These are phyloP conservation scores for Calephelis virginiensis DNA, from an alignment of 1,140 invertebrate genomes.

Conservation along the genomic window DNA sequence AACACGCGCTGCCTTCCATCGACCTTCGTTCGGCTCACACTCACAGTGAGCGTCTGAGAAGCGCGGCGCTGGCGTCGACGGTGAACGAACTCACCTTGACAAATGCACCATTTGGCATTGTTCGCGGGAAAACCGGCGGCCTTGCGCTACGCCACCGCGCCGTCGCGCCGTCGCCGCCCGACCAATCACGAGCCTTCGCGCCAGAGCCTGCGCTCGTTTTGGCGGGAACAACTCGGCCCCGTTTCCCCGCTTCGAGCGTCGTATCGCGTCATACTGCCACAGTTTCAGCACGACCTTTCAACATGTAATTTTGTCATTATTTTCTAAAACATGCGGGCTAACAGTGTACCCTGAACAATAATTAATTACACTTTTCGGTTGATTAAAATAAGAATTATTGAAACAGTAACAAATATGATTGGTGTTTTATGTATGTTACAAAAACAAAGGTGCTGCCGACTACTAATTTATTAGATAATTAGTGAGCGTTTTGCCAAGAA, in stretches of 20 bases:
- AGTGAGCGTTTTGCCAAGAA: constrained; percentile 42
- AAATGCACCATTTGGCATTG: constrained; percentile 79
- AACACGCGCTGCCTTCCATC: constrained; percentile 58
- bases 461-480: constrained; percentile 46
- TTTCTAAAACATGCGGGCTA: constrained; percentile 30
- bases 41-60: constrained; percentile 53
- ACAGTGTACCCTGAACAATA: background rate
- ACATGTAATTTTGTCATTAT: constrained; percentile 34
- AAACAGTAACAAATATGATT: too few relatives aligned
- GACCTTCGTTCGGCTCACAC: constrained; percentile 67
- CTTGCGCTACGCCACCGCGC: constrained; percentile 63
- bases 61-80: constrained; percentile 70
- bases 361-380: background rate
- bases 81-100: constrained; percentile 78
- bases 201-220: constrained; percentile 71
- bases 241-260: constrained; percentile 42
- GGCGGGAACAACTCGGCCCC: constrained; percentile 62
- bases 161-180: constrained; percentile 51
- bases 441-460: constrained; percentile 36
- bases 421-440: constrained; percentile 27
- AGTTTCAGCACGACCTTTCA: constrained; percentile 56
- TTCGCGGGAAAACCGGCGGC: constrained; percentile 77
- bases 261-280: constrained; percentile 45
- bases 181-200: constrained; percentile 69
- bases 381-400: background rate